Conservation (phyloP, 1,140 invertebrate genomes). For the Achatina immaculata region DNA sequence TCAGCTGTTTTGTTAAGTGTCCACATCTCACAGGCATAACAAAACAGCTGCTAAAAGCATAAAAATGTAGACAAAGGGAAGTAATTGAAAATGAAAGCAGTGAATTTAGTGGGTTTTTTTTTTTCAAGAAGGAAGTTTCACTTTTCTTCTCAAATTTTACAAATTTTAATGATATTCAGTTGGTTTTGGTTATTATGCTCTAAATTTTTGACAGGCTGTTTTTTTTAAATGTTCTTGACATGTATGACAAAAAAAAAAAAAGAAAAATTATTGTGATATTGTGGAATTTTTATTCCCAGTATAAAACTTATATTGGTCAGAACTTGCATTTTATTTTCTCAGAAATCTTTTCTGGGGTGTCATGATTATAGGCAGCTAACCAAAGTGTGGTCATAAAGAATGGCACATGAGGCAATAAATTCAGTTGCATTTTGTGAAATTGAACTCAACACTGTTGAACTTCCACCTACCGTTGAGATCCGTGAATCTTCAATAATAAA, state of each 20-base stretch:
- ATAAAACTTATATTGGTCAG: not conserved
- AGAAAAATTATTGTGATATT: not conserved
- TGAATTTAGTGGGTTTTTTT: too few relatives aligned
- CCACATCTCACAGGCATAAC: too few relatives aligned
- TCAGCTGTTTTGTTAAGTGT: too few relatives aligned
- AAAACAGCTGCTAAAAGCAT: too few relatives aligned
- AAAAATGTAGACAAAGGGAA: too few relatives aligned
- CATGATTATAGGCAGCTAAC: not conserved
- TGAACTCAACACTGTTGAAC: constrained; percentile 33
- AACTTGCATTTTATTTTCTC: not conserved
- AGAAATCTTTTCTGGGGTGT: not conserved
- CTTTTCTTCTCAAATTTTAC: not conserved
- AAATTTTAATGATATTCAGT: not conserved
- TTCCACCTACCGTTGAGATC: constrained; percentile 33
- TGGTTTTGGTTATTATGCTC: too few relatives aligned
- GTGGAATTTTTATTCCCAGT: not conserved
- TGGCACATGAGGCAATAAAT: not conserved
- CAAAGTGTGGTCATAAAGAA: not conserved
- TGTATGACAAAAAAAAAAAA: too few relatives aligned
- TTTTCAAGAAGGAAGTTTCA: too few relatives aligned
- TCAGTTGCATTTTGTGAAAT: not conserved
- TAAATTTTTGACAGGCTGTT: too few relatives aligned
- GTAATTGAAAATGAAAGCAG: too few relatives aligned
- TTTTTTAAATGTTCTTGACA: not conserved
- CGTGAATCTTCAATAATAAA: constrained; percentile 19